Conservation (phyloP, 2,113 vertebrate genomes). For the Sander vitreus region DNA sequence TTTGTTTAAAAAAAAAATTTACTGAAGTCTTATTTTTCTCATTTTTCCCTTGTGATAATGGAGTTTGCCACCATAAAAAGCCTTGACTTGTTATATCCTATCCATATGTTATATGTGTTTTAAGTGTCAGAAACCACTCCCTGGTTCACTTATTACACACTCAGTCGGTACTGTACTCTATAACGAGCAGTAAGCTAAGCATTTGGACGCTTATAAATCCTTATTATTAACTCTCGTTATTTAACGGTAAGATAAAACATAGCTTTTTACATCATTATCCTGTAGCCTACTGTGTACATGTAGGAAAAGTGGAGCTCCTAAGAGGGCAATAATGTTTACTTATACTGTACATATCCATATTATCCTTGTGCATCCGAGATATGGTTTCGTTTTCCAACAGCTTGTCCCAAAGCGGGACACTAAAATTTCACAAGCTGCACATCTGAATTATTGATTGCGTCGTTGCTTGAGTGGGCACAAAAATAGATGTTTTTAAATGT, state of each 20-base stretch:
- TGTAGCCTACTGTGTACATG: neutral
- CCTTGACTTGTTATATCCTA: too few relatives aligned
- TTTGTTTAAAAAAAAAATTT: too few relatives aligned
- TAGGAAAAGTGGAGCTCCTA: neutral
- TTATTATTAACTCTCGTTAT: neutral
- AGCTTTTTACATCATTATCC: neutral
- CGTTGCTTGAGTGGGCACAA: constrained; percentile 61
- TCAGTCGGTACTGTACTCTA: neutral
- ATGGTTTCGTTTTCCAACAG: constrained; percentile 49
- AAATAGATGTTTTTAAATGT: constrained; percentile 74
- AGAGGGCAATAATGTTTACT: neutral
- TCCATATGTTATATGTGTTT: too few relatives aligned
- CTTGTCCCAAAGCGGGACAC: constrained; percentile 47
- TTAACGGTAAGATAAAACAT: neutral
- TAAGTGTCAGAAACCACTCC: neutral
- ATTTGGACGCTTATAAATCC: neutral
- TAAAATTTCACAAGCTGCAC: constrained; percentile 63
- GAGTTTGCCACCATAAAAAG: neutral
- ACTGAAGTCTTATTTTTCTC: too few relatives aligned
- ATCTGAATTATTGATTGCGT: constrained; percentile 76
- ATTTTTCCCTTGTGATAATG: neutral
- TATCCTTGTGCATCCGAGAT: constrained; percentile 12
- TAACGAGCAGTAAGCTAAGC: too few relatives aligned
- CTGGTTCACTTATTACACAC: neutral
- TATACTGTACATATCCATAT: neutral